Evolutionary conservation across 2,113 vertebrate species (phyloP).

Genomic region (Cynopterus brachyotis): DNA sequence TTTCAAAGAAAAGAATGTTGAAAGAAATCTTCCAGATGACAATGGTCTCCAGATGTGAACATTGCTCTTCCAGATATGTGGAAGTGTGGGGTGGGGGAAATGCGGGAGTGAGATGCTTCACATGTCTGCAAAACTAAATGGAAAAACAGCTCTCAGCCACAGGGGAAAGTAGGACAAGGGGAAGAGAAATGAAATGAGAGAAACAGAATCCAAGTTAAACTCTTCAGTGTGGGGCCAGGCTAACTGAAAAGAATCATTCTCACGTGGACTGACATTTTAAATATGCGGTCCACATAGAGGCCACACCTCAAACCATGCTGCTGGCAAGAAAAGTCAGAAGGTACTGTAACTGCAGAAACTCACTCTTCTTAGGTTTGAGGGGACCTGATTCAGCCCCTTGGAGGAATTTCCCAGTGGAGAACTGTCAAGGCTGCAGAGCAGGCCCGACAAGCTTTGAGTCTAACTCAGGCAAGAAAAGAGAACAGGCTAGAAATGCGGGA

Average conservation of each 20-base stretch:
- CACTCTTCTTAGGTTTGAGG: background rate
- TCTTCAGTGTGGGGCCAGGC: background rate
- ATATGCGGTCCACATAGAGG: background rate
- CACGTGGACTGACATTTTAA: constrained; percentile 31
- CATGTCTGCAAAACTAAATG: constrained; percentile 76
- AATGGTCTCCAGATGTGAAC: constrained; percentile 85
- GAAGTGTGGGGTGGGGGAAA: background rate
- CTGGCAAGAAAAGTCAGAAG: background rate
- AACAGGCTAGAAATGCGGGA: constrained; percentile 46
- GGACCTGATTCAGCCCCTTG: background rate
- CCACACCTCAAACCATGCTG: background rate
- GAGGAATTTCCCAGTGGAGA: background rate
- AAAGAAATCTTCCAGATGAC: constrained; percentile 79
- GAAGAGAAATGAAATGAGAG: constrained; percentile 31
- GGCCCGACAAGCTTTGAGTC: background rate
- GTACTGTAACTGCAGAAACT: background rate
- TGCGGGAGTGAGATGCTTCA: constrained; percentile 59
- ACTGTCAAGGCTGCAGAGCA: background rate
- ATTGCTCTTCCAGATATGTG: constrained; percentile 76
- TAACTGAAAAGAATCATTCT: background rate
- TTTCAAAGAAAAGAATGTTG: constrained; percentile 84
- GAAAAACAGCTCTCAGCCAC: constrained; percentile 77
- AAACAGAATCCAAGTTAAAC: constrained; percentile 57
- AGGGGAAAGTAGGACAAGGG: constrained; percentile 62
- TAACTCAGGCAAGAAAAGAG: background rate